Base-by-base conservation (phyloP, 2,113 vertebrate species). In the Chaenocephalus aceratus region DNA sequence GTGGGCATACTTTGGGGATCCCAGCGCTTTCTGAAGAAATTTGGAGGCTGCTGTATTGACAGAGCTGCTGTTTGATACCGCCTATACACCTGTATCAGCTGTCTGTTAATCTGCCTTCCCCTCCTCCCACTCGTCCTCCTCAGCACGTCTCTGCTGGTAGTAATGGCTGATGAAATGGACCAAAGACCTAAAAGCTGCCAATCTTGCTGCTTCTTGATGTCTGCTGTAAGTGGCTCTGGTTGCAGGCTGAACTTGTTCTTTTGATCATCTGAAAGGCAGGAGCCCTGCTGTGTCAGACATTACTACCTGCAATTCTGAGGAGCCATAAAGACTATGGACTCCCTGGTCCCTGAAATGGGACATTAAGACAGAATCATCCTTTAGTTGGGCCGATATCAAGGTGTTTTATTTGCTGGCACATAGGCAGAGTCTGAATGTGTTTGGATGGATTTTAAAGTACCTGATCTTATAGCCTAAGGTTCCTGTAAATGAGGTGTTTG, bases 351-450 rank as follows among this genome's bases (percentile, higher is more conserved):
- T 93, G 91, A 92, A 95, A 95, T 94, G 92, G 92, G 91, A 94
- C 94, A 95, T 95, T 93, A 94, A 93, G 91, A 94, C 88, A 93
- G 93, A 95, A 95, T 94, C 93, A 94, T 95, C 94, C 93, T 83
- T 95, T 93, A 95, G 93, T 91, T 94, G 90, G 88, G 86, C 81
- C 36, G 78, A 91, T 93, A 89, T 83, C 86, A 85, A 93, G 89
- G 87, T 92, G 89, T 92, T 92, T 89, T 90, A 93, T 93, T 92
- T 88, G 84, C 80, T 58, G 82, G 89, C 76, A 86, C 89, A 77
- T 87, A 79, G 86, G 87, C 86, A 53, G 81, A 64, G 77, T 87
- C 86, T 75, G 89, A 94, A 88, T 92, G 87, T 86, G 85, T 91
- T 84, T 72, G 77, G 84, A 93, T 93, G 88, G 91, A 89, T 92